A percentile compares a stretch with the other conserved stretches of the same genome.
Evolutionary conservation across 2,113 vertebrate species (phyloP).

Genomic region (Tragelaphus imberbis): DNA sequence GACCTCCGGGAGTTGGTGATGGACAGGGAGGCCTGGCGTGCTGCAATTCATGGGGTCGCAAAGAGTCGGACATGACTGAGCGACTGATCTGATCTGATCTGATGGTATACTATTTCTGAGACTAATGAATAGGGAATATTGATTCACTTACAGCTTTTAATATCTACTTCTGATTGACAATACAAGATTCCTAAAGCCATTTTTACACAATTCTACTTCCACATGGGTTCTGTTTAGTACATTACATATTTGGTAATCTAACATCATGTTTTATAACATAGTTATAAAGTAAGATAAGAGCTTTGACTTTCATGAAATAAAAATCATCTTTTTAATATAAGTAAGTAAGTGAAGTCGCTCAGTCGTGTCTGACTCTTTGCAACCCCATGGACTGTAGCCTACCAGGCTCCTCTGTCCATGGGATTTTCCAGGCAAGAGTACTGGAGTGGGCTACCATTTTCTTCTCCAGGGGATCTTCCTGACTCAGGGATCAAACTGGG

Average conservation of each 20-base stretch:
- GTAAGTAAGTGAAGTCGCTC: too few relatives aligned
- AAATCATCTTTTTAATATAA: background rate
- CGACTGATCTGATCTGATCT: too few relatives aligned
- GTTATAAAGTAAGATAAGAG: background rate
- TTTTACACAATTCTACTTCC: background rate
- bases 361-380: fast-evolving
- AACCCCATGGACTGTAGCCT: too few relatives aligned
- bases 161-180: background rate
- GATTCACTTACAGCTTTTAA: background rate
- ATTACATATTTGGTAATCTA: background rate
- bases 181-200: background rate
- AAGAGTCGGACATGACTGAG: too few relatives aligned
- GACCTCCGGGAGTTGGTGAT: too few relatives aligned
- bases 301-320: conserved; percentile 12
- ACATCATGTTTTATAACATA: background rate
- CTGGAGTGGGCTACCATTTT: too few relatives aligned
- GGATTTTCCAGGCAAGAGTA: too few relatives aligned
- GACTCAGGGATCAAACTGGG: too few relatives aligned
- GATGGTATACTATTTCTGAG: background rate
- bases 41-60: too few relatives aligned
- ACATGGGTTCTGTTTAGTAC: background rate
- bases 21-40: too few relatives aligned
- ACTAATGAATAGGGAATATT: background rate
- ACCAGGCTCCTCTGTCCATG: too few relatives aligned
- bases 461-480: too few relatives aligned